A percentile compares a stretch with the other conserved stretches of the same genome.
Evolutionary conservation across 2,888 invertebrate species (phyloP).

Genomic region (Mylabris sibirica): DNA sequence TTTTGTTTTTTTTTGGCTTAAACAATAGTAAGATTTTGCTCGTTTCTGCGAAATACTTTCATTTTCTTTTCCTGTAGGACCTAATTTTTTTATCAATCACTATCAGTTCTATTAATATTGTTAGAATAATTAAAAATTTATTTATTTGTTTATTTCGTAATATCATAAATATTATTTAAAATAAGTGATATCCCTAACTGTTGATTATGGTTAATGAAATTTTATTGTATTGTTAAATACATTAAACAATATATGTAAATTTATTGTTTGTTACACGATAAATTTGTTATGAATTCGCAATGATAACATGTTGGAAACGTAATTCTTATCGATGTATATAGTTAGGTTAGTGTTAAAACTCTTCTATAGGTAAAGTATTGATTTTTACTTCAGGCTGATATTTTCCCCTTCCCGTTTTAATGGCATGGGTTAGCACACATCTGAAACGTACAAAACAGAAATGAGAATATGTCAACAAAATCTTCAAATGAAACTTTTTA

Average conservation of each 20-base stretch:
- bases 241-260: not conserved
- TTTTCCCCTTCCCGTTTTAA: conserved; percentile 42
- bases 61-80: not conserved
- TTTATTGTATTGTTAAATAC: no score
- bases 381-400: conserved; percentile 51
- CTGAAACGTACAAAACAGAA: conserved; percentile 33
- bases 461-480: conserved; percentile 6
- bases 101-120: not conserved
- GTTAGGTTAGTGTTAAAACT: conserved; percentile 37
- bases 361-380: conserved; percentile 50
- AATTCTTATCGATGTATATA: conserved; percentile 33
- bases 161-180: no score
- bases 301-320: conserved; percentile 17
- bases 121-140: not conserved
- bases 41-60: not conserved
- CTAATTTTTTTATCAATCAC: not conserved
- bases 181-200: no score
- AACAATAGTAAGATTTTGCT: not conserved
- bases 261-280: not conserved
- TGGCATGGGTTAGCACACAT: conserved; percentile 37
- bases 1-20: not conserved
- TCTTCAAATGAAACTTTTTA: not conserved
- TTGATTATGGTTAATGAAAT: no score
- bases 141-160: not conserved
- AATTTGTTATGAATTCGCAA: not conserved